Base-by-base conservation (phyloP, 2,888 invertebrate genomes). In the Ichneumoninae sp. region DNA sequence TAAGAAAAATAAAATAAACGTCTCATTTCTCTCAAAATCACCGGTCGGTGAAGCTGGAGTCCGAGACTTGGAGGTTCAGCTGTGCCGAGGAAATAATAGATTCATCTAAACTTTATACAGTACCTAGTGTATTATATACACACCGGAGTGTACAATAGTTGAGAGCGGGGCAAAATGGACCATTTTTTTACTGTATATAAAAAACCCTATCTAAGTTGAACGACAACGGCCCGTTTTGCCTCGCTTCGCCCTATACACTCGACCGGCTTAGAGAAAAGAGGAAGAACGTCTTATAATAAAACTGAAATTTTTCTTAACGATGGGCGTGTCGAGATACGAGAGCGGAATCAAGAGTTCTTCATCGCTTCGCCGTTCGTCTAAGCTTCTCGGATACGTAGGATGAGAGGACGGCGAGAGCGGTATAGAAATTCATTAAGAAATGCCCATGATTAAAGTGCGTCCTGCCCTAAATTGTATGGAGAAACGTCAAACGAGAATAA, bases 341-440 rank as follows among this genome's bases (percentile, higher is more conserved):
- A 72, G 60, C 26, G 36, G 62, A 74, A 82, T 78, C 68, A 76
- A 57, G 66, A 76, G 60, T 47, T 62, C 69, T 60, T 33, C 62
- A 75, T 69, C 68, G 54, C 50, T 33, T 30, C 69, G 77, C 57
- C 36, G 33, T 57, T 60, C 36, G 60, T 44, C 70, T 57, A 19
- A 19, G 57, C 52, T 40, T 47, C 19, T 60, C n/a, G 26, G 30
- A 30, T 50, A 50, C 16, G 69, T n/a, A 26, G 22, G 62, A 33
- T 52, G 62, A 33, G 33, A 33, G 16, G 33, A 62, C 26, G 33
- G 30, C 16, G 26, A 30, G 26, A 40, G 54, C 57, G 69, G 22
- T 77, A 77, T 47, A 70, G 66, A 83, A 81, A 82, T 85, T 86
- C 75, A 80, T 85, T 78, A 79, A 77, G 82, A 84, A 84, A 83